A percentile compares a stretch with the other conserved stretches of the same genome.
These are phyloP conservation scores for Eleutherodactylus coqui DNA, from an alignment of 2,797 vertebrate species.

Conservation along the genomic window DNA sequence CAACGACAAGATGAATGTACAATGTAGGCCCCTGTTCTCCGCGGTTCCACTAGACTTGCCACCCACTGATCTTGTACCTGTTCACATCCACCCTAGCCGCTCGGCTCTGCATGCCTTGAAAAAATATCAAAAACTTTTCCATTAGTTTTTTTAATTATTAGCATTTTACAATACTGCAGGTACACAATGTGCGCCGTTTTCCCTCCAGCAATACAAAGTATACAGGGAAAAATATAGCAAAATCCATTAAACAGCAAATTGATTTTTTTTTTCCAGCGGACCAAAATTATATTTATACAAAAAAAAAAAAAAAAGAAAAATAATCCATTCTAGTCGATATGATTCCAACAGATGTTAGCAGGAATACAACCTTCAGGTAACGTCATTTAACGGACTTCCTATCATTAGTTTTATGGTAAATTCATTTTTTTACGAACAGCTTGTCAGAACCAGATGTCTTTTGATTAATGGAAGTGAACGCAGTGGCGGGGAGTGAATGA, in stretches of 20 bases:
- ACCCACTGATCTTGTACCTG: no score
- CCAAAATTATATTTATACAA: background rate
- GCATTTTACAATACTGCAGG: background rate
- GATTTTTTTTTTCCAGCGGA: slow-evolving; percentile 2
- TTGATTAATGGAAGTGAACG: slow-evolving; percentile 50
- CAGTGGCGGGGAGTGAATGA: slow-evolving; percentile 30
- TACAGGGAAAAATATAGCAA: background rate
- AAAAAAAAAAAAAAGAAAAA: slow-evolving; percentile 11
- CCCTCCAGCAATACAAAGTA: no score
- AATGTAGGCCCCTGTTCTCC: no score
- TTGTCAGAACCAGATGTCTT: slow-evolving; percentile 55
- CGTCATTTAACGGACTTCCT: slow-evolving; percentile 39
- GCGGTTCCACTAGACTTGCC: no score
- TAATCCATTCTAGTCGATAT: background rate
- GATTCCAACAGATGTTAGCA: slow-evolving; percentile 48
- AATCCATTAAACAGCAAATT: background rate
- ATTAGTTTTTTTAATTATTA: background rate
- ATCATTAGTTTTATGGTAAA: slow-evolving; percentile 54
- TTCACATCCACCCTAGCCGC: no score
- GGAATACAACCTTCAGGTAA: slow-evolving; percentile 52
- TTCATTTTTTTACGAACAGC: slow-evolving; percentile 39
- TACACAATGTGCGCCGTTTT: background rate
- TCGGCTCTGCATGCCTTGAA: no score
- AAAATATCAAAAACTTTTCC: background rate
- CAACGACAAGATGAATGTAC: no score